Conservation (phyloP, 2,113 vertebrate genomes). For the Chinchilla lanigera region DNA sequence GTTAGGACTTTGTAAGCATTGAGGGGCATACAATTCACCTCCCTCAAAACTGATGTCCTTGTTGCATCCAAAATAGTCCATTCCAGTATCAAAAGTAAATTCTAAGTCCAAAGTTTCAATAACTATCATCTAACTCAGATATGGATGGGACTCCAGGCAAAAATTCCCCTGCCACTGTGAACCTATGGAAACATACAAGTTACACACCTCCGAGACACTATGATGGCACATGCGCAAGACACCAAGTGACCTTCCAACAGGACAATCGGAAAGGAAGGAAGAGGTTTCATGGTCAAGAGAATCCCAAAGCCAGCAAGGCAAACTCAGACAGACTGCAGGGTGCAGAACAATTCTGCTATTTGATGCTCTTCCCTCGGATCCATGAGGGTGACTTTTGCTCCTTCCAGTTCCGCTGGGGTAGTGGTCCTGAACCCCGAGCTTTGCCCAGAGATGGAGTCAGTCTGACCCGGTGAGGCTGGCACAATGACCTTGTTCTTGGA, state of each 20-base stretch:
- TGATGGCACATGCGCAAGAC: background rate
- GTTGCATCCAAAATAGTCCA: background rate
- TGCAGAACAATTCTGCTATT: background rate
- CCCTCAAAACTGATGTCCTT: background rate
- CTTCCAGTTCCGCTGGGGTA: background rate
- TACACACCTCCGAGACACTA: background rate
- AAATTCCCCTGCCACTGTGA: background rate
- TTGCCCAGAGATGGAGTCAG: background rate
- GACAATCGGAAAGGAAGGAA: background rate
- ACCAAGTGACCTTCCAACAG: background rate
- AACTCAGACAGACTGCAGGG: too few relatives aligned
- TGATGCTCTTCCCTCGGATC: too few relatives aligned
- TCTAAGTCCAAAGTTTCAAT: background rate
- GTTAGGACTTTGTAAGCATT: background rate
- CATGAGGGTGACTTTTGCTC: too few relatives aligned
- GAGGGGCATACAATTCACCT: rapidly evolving
- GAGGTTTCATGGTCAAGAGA: background rate
- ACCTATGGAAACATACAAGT: background rate
- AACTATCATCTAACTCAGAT: background rate
- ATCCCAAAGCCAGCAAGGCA: too few relatives aligned
- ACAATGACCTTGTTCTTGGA: background rate
- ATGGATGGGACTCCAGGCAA: background rate
- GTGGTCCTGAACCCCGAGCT: rapidly evolving
- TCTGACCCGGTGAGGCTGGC: background rate
- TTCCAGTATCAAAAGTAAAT: background rate